These are phyloP conservation scores for Poeciliopsis turrubarensis DNA, from an alignment of 2,113 vertebrate species.

Conservation along the genomic window DNA sequence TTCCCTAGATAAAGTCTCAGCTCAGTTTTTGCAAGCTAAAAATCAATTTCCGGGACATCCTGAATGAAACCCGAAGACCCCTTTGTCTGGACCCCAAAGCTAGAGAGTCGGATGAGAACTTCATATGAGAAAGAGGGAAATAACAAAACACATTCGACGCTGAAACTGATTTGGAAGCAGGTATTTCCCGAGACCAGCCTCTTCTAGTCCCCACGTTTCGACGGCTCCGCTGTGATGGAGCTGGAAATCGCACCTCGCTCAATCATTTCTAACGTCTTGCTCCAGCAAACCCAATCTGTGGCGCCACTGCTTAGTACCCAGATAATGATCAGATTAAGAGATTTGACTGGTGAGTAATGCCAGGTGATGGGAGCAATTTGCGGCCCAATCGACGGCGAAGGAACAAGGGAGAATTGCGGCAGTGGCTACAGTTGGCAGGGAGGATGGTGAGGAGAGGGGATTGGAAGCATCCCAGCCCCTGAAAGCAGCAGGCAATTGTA, in stretches of 20 bases:
- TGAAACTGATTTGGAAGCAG: slow-evolving; percentile 16
- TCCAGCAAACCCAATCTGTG: slow-evolving; percentile 61
- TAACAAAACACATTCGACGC: not conserved
- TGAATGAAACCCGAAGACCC: slow-evolving; percentile 17
- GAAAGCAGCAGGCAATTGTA: slow-evolving; percentile 62
- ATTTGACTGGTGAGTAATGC: slow-evolving; percentile 64
- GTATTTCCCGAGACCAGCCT: not conserved
- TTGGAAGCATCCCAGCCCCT: slow-evolving; percentile 58
- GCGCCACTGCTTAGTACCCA: slow-evolving; percentile 46
- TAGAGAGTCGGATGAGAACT: not conserved
- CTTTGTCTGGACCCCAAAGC: slow-evolving; percentile 9
- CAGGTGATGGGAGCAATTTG: slow-evolving; percentile 69
- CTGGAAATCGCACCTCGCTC: slow-evolving; percentile 37
- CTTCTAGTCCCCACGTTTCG: slow-evolving; percentile 20
- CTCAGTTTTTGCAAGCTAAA: slow-evolving; percentile 28
- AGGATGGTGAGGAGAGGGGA: slow-evolving; percentile 64
- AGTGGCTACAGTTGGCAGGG: slow-evolving; percentile 37
- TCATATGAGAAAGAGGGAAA: not conserved
- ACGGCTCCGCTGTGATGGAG: slow-evolving; percentile 10
- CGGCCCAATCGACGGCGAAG: slow-evolving; percentile 48
- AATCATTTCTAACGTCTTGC: slow-evolving; percentile 59
- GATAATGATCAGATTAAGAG: slow-evolving; percentile 74
- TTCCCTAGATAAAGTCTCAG: slow-evolving; percentile 13
- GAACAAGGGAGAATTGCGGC: slow-evolving; percentile 29
- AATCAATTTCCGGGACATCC: slow-evolving; percentile 13